Evolutionary conservation across 37 sponge, comb jelly and placozoan species (phyloP).

Genomic region (Halichondria panicea): DNA sequence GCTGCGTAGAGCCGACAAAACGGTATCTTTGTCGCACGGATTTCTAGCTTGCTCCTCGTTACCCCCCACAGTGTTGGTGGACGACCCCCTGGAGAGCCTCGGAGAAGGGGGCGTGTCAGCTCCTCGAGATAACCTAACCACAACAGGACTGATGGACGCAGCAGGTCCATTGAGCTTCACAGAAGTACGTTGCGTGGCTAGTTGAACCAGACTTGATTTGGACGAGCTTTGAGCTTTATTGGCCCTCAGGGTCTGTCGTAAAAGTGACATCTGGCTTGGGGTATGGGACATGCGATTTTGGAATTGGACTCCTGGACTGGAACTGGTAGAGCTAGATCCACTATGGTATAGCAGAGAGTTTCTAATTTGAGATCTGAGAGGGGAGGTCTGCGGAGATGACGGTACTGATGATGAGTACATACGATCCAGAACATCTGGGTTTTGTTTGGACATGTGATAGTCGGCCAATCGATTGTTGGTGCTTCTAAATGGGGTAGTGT

Average conservation of each 20-base stretch:
- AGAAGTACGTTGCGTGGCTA: conserved; percentile 21
- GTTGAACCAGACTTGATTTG: conserved; percentile 13
- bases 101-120: not conserved
- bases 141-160: conserved; percentile 19
- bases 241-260: conserved; percentile 11
- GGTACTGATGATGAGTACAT: conserved; percentile 8
- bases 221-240: not conserved
- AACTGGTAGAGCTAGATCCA: too few species aligned
- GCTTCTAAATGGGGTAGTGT: not conserved
- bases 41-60: not conserved
- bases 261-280: conserved; percentile 6
- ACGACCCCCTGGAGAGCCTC: not conserved
- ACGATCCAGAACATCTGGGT: conserved; percentile 54
- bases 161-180: not conserved
- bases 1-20: conserved; percentile 46
- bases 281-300: not conserved
- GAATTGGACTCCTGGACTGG: too few species aligned
- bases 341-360: not conserved
- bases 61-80: not conserved
- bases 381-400: not conserved
- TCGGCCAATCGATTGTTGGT: conserved; percentile 9
- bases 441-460: conserved; percentile 58
- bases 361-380: not conserved
- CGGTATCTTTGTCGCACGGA: conserved; percentile 55
- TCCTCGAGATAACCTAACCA: conserved; percentile 23